A percentile compares a stretch with the other conserved stretches of the same genome.
Evolutionary conservation across 2,113 vertebrate species (phyloP).

Genomic region (Siphamia tubifer): DNA sequence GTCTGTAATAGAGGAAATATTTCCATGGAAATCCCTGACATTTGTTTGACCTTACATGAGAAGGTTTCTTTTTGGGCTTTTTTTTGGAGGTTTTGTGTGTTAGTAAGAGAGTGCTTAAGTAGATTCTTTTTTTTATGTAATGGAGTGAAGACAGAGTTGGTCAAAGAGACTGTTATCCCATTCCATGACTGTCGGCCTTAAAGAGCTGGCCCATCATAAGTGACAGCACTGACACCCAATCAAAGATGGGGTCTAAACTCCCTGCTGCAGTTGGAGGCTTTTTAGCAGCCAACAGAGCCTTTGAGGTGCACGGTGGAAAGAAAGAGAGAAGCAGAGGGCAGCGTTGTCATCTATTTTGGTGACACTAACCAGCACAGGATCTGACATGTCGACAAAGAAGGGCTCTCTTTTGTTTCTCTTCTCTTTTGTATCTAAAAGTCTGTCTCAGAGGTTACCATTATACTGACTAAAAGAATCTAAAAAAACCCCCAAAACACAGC

Average conservation of each 20-base stretch:
- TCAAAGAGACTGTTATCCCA: slow-evolving; percentile 6
- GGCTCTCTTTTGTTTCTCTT: slow-evolving; percentile 1
- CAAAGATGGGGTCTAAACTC: slow-evolving; percentile 19
- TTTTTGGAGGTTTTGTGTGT: slow-evolving; percentile 2
- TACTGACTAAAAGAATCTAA: neutral
- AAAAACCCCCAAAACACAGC: too few relatives aligned
- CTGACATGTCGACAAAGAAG: slow-evolving; percentile 5
- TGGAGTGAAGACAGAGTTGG: slow-evolving; percentile 1
- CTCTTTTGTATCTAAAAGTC: slow-evolving; percentile 5
- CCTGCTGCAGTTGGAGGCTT: slow-evolving; percentile 18
- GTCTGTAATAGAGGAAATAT: neutral
- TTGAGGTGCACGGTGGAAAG: neutral
- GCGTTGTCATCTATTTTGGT: slow-evolving; percentile 1
- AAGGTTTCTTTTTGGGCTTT: slow-evolving; percentile 8
- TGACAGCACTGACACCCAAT: slow-evolving; percentile 46
- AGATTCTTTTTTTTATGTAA: neutral
- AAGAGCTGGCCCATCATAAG: slow-evolving; percentile 24
- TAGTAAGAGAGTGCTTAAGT: slow-evolving; percentile 7
- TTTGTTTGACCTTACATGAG: slow-evolving; percentile 55
- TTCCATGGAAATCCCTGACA: slow-evolving; percentile 55
- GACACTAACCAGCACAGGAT: neutral
- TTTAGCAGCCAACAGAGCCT: slow-evolving; percentile 4
- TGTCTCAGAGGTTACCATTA: neutral
- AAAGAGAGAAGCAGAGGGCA: neutral
- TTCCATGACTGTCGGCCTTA: slow-evolving; percentile 30